Evolutionary conservation across 1,140 invertebrate genomes (phyloP).

Genomic region (Homarus americanus): DNA sequence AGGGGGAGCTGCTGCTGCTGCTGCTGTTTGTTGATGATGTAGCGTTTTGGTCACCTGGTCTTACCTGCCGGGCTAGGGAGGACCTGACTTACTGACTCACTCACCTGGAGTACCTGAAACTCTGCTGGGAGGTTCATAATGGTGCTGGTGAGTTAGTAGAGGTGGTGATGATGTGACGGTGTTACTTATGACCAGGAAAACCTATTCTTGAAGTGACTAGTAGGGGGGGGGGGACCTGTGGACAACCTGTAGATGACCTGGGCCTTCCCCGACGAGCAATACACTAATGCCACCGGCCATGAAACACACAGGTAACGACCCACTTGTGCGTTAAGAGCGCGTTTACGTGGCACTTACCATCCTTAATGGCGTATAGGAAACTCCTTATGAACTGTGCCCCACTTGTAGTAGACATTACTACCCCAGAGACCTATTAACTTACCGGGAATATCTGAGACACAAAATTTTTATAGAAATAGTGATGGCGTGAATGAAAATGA

Average conservation of each 20-base stretch:
- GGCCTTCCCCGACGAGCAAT: neutral
- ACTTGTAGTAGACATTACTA: neutral
- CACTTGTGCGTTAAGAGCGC: conserved; percentile 45
- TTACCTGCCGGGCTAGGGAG: no score
- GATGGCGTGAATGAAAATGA: neutral
- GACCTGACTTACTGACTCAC: no score
- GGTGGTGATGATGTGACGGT: neutral
- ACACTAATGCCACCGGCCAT: conserved; percentile 34
- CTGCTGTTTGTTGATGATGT: no score
- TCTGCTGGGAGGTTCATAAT: no score
- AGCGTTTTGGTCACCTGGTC: no score
- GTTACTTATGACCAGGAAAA: no score
- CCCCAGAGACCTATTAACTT: neutral
- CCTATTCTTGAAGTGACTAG: neutral
- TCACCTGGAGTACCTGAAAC: no score
- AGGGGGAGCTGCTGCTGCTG: no score
- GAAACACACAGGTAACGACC: conserved; percentile 34
- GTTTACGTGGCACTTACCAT: conserved; percentile 32
- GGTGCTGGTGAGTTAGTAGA: no score
- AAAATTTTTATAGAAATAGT: neutral
- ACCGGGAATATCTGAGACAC: neutral
- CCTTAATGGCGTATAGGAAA: conserved; percentile 44
- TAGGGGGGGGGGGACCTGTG: neutral
- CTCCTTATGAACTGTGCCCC: conserved; percentile 32
- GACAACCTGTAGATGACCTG: neutral